Conservation (phyloP, 2,113 vertebrate species). For the Sturnira hondurensis region DNA sequence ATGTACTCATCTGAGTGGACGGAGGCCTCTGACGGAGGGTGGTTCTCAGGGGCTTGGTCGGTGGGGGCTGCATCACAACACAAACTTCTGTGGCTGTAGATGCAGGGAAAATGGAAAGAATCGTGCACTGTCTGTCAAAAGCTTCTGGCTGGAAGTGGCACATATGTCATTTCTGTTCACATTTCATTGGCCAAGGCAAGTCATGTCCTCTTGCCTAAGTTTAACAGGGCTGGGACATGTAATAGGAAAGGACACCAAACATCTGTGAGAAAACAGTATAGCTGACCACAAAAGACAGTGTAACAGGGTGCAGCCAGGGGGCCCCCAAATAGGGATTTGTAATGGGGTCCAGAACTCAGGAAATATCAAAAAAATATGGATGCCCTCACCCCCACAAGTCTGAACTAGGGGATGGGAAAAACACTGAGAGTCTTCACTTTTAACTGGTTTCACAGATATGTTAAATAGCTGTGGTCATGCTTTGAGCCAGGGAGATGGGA, state of each 20-base stretch:
- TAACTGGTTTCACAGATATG: too few species aligned
- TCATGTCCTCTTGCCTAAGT: background rate
- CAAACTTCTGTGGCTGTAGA: background rate
- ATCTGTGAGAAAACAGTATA: background rate
- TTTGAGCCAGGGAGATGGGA: too few species aligned
- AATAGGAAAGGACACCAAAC: background rate
- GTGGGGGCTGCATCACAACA: background rate
- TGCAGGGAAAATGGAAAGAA: background rate
- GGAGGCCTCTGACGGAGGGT: background rate
- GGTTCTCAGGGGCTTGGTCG: background rate
- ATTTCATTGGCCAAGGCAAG: background rate
- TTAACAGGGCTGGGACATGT: background rate
- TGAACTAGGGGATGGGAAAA: too few species aligned
- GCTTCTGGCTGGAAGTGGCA: background rate
- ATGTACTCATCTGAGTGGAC: background rate
- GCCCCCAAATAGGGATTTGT: too few species aligned
- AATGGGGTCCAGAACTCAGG: too few species aligned
- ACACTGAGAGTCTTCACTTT: too few species aligned
- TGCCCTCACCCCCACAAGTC: too few species aligned
- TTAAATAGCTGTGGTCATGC: too few species aligned
- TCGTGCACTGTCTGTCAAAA: background rate
- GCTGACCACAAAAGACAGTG: background rate
- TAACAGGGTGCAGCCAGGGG: too few species aligned
- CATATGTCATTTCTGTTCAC: background rate
- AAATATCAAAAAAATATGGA: too few species aligned